Evolutionary conservation across 2,113 vertebrate genomes (phyloP), one percentile per base, ranked within the genome.

Genomic region (Argyrosomus japonicus): DNA sequence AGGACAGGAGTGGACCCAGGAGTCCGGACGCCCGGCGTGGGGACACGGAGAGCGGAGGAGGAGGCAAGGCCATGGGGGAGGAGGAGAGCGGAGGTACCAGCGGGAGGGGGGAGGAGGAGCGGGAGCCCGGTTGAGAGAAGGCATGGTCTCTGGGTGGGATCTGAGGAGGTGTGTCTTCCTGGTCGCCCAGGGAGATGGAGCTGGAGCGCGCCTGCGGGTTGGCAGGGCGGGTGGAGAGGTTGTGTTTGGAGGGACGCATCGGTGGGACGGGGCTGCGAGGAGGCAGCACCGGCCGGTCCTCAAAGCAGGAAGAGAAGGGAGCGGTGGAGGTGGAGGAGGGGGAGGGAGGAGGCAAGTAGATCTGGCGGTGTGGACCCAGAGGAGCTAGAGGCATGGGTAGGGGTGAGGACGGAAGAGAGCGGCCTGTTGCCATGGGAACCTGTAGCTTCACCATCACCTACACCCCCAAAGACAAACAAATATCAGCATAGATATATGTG

Each of bases 361-460:
- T 95, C 83, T 95, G 94, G 6, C 94, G 85, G 81, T 95, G 94
- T 14, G 93, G 91, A 6, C 79, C 81, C 1, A 86, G 1, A 4
- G 93, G 93, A 43, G 87, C 88, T 53, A 93, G 84, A 3, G 89
- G 78, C 64, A 93, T 83, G 0, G 95, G 96, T 32, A 96, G 92
- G 0, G 96, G 96, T 0, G 95, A 94, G n/a, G 95, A 91, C 1
- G 93, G 94, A 47, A 95, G 92, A 0, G 93, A 88, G 29, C 94
- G 92, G 13, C 93, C 95, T 0, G 93, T 81, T 0, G 87, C 82
- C 68, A 93, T 94, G 19, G 94, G 87, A 64, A 97, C 98, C 0
- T 96, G 96, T 21, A 99, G 96, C 88, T 95, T 97, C 86, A 96
- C 97, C 98, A 99, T 98, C 92, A 97, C 99, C 94, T 94, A 48